phyloP scores from a whole-genome alignment of 2,797 vertebrate genomes.

The Sphaeramia orbicularis region DNA sequence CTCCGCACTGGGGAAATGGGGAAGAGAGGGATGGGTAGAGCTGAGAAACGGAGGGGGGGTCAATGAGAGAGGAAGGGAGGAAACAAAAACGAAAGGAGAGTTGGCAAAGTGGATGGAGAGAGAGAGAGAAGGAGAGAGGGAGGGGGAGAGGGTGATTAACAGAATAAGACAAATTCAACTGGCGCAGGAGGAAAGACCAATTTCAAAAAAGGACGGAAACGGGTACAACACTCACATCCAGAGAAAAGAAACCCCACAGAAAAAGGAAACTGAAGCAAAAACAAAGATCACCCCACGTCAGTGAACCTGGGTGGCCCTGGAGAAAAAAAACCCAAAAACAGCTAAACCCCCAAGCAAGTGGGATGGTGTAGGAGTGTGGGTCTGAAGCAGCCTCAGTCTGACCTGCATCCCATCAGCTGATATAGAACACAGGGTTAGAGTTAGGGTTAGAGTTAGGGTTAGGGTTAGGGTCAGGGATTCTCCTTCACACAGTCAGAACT shows the following conservation, averaged over 20 bases:
- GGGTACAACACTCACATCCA: conserved; percentile 54
- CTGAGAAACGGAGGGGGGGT: conserved; percentile 21
- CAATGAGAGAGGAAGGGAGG: too few relatives aligned
- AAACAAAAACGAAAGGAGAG: too few relatives aligned
- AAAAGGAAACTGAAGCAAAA: conserved; percentile 64
- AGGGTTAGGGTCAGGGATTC: too few relatives aligned
- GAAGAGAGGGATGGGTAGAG: conserved; percentile 70
- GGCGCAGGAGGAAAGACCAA: conserved; percentile 38
- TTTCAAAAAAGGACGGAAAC: conserved; percentile 56
- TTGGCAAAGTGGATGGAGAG: conserved; percentile 26
- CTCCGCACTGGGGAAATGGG: conserved; percentile 77
- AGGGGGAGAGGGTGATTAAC: conserved; percentile 72
- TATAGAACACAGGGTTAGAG: too few relatives aligned
- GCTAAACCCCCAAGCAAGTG: too few relatives aligned
- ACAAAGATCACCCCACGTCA: conserved; percentile 71
- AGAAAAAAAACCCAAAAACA: too few relatives aligned
- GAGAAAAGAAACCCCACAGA: conserved; percentile 51
- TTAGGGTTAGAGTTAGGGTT: too few relatives aligned
- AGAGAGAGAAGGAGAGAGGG: conserved; percentile 52
- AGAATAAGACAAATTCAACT: conserved; percentile 69
- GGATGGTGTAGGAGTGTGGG: conserved; percentile 55
- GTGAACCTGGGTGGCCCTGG: conserved; percentile 72
- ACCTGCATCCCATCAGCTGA: too few relatives aligned
- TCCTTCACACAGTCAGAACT: too few relatives aligned
- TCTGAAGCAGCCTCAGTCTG: too few relatives aligned